Evolutionary conservation across 2,888 invertebrate genomes (phyloP), one percentile per base, ranked within the genome.

Genomic region (Iselma pallidipennis): DNA sequence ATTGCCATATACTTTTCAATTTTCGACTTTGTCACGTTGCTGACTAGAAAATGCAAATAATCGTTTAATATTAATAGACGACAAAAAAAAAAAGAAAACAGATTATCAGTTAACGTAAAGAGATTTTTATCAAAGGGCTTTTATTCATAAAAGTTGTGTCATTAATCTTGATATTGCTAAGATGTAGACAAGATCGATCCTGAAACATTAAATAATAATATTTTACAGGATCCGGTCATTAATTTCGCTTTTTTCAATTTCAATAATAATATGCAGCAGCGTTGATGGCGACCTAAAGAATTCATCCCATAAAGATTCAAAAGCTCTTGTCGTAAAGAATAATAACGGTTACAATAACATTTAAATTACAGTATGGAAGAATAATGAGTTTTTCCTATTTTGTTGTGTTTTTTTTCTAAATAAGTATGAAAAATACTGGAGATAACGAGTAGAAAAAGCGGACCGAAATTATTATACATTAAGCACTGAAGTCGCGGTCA

Each of bases 31-130:
- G 16, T 16, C 42, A 50, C 1, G 45, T 25, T 59, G 55, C 64
- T 62, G 64, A 61, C 57, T 66, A 51, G 59, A 62, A 66, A 61
- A 59, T 66, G 65, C 58, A 66, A 62, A 66, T n/a, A 66, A 66
- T 66, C 65, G 62, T 62, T 51, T 65, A 51, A n/a, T n/a, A n/a
- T n/a, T n/a, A n/a, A n/a, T n/a, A n/a, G n/a, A n/a, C n/a, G n/a
- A n/a, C n/a, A n/a, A n/a, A n/a, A n/a, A n/a, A n/a, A n/a, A n/a
- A n/a, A n/a, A n/a, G n/a, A n/a, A n/a, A n/a, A n/a, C n/a, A n/a
- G n/a, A n/a, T n/a, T n/a, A n/a, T n/a, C n/a, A n/a, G n/a, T n/a
- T n/a, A n/a, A n/a, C n/a, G n/a, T n/a, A n/a, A n/a, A n/a, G n/a
- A n/a, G n/a, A n/a, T 50, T 50, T 6, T 14, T 55, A 55, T 55